Evolutionary conservation across 2,113 vertebrate genomes (phyloP).

Genomic region (Elachura formosa): DNA sequence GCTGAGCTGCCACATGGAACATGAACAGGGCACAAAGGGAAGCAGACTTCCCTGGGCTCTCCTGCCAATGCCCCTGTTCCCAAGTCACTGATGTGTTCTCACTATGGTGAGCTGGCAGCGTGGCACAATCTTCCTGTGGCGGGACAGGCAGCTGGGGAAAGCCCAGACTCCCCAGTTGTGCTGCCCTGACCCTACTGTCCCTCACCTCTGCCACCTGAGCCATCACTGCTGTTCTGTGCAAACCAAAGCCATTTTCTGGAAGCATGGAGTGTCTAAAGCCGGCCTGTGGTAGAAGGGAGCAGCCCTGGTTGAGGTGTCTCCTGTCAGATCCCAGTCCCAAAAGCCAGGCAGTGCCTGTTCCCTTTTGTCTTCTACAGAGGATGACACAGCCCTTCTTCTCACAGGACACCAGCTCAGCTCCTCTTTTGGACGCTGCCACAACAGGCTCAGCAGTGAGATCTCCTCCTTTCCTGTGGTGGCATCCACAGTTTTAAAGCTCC

Average conservation of each 20-base stretch:
- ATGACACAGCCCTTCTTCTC: not conserved
- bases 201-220: not conserved
- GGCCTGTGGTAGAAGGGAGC: not conserved
- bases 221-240: accelerated
- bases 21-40: accelerated
- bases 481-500: not conserved
- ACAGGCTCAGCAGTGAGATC: not conserved
- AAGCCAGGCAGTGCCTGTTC: not conserved
- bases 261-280: not conserved
- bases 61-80: not conserved
- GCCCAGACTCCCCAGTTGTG: not conserved
- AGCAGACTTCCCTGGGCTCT: too few relatives aligned
- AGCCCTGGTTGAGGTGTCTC: not conserved
- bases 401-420: not conserved
- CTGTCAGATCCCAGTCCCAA: not conserved
- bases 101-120: accelerated
- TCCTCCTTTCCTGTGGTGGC: not conserved
- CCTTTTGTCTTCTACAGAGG: not conserved
- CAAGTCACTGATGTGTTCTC: not conserved
- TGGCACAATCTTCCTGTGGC: not conserved
- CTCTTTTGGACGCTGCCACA: not conserved
- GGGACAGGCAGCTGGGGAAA: not conserved
- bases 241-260: not conserved
- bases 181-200: not conserved
- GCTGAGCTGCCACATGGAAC: accelerated